Base-by-base conservation (phyloP, 2,888 invertebrate species). In the Druceiella hillmani region DNA sequence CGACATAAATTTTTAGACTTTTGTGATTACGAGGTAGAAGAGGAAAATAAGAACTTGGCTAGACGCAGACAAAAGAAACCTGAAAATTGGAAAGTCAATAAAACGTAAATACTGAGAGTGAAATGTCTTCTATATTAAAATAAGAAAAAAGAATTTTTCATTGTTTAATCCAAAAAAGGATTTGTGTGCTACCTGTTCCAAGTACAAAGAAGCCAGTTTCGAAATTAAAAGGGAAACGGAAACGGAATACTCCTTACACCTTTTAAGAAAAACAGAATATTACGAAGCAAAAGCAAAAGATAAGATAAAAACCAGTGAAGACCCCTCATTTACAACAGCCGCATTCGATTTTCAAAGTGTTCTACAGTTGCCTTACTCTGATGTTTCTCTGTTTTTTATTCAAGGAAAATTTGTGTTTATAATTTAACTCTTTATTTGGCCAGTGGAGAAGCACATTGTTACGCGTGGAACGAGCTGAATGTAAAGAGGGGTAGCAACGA, bases 401-500 rank as follows among this genome's bases (percentile, higher is more conserved):
- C 35, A 29, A 11, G 41, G 24, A 41, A 32, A 35, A 38, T 38
- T 14, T 38, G 34, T 41, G 41, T 43, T 10, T 41, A 41, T n/a
- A 43, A 43, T n/a, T n/a, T n/a, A n/a, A n/a, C n/a, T n/a, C n/a
- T n/a, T n/a, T n/a, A n/a, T n/a, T n/a, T n/a, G n/a, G n/a, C n/a
- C n/a, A n/a, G 32, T 6, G 10, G 27, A 27, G 14, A 24, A 29
- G 36, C 40, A 14, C 26, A 40, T 29, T 41, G 41, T 16, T 41
- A 44, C 20, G 36, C 32, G 32, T 41, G 43, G 44, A 44, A 44
- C 33, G 41, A 41, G 29, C 17, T 39, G 14, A 15, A 39, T 29
- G 34, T 33, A n/a, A 36, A 39, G 36, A 14, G 41, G 11, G 38
- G 38, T 11, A 39, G 41, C 34, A 41, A 14, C 36, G 36, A 41